These are phyloP conservation scores for Drosophila mercatorum DNA, from an alignment of 2,888 invertebrate genomes.

Conservation along the genomic window DNA sequence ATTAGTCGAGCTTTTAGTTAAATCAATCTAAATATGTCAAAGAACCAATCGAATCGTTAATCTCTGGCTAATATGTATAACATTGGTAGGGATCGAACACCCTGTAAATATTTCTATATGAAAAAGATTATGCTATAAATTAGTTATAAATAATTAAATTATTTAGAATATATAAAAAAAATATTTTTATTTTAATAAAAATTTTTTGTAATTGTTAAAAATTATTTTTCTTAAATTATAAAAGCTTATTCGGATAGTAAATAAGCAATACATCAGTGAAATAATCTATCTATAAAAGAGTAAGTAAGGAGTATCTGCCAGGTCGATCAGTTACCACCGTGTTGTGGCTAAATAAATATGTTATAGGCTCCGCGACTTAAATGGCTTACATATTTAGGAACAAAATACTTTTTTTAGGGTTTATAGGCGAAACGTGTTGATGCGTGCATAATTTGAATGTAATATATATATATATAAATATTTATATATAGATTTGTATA, in stretches of 20 bases:
- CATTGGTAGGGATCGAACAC: too few relatives aligned
- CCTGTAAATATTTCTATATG: too few relatives aligned
- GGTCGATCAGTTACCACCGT: neutral
- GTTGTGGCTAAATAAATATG: conserved; percentile 13
- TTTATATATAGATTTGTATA: conserved; percentile 19
- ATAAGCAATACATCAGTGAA: neutral
- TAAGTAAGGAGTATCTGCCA: neutral
- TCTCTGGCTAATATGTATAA: too few relatives aligned
- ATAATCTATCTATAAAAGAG: neutral
- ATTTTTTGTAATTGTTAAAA: too few relatives aligned
- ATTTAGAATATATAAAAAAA: too few relatives aligned
- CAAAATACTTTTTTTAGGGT: conserved; percentile 13
- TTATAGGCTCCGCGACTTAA: conserved; percentile 22
- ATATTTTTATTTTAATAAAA: too few relatives aligned
- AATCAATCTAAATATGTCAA: conserved; percentile 47
- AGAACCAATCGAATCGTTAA: conserved; percentile 14
- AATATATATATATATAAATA: conserved; percentile 25
- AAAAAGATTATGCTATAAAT: too few relatives aligned
- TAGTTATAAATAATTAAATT: too few relatives aligned
- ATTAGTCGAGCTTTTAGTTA: conserved; percentile 3
- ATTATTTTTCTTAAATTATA: too few relatives aligned
- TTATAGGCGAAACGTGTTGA: conserved; percentile 57
- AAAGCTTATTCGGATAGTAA: too few relatives aligned
- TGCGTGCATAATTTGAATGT: conserved; percentile 43
- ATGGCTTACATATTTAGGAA: conserved; percentile 23